phyloP scores from a whole-genome alignment of 2,113 vertebrate genomes.

The Scopus umbretta region DNA sequence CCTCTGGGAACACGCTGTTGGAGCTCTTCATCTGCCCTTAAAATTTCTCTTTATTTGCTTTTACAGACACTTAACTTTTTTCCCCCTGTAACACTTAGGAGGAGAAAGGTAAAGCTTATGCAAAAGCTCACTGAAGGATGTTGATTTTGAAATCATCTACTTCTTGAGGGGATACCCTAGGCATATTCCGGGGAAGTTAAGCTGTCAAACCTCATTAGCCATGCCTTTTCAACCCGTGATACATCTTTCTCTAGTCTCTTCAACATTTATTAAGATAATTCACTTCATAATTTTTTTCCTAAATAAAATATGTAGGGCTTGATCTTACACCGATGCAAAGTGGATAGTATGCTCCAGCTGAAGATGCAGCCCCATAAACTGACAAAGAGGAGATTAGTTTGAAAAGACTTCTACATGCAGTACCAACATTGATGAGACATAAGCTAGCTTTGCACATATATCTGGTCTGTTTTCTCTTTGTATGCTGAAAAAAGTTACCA shows the following conservation, averaged over 20 bases:
- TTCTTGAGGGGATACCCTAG: conserved; percentile 62
- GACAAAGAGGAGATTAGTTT: not conserved
- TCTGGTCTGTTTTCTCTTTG: not conserved
- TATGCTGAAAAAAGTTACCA: not conserved
- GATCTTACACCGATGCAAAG: not conserved
- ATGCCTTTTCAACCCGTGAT: not conserved
- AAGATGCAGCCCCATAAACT: not conserved
- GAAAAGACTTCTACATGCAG: not conserved
- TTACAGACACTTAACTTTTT: conserved; percentile 25
- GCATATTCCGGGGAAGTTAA: conserved; percentile 14
- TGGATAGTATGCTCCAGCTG: not conserved
- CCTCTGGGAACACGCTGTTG: not conserved
- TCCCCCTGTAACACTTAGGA: conserved; percentile 12
- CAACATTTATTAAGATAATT: conserved; percentile 22
- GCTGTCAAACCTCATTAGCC: conserved; percentile 60
- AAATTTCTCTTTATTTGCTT: conserved; percentile 39
- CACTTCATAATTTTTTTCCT: not conserved
- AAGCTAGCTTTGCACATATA: not conserved
- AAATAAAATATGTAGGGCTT: conserved; percentile 28
- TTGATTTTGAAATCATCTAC: conserved; percentile 31
- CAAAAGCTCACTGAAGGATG: conserved; percentile 31
- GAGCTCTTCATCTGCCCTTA: conserved; percentile 26
- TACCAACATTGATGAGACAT: not conserved
- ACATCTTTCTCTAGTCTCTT: conserved; percentile 31
- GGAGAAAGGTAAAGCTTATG: conserved; percentile 30